Evolutionary conservation across 2,797 vertebrate species (phyloP).

Genomic region (Spondyliosoma cantharus): DNA sequence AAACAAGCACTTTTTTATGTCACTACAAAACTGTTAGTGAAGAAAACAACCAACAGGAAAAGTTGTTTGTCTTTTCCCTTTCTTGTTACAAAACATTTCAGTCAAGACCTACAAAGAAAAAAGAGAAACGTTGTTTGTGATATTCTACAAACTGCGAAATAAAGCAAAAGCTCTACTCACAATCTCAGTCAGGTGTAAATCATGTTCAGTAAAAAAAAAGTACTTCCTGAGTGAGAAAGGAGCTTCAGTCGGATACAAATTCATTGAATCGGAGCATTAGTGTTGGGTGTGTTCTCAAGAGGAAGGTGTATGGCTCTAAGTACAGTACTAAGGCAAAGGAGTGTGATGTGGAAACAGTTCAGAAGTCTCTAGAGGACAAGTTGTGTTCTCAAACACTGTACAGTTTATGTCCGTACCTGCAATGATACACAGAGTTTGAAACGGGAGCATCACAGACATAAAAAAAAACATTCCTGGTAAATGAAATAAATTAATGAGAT

Average conservation of each 20-base stretch:
- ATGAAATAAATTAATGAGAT: conserved; percentile 53
- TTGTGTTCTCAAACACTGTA: conserved; percentile 2
- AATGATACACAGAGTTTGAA: conserved; percentile 11
- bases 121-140: conserved; percentile 1
- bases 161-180: conserved; percentile 36
- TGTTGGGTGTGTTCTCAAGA: conserved; percentile 4
- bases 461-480: conserved; percentile 8
- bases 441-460: neutral
- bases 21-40: conserved; percentile 65
- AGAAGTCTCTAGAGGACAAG: conserved; percentile 37
- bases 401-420: conserved; percentile 53
- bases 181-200: conserved; percentile 37
- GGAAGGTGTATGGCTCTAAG: conserved; percentile 37
- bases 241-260: conserved; percentile 22
- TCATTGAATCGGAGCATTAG: neutral
- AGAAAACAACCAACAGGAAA: conserved; percentile 45
- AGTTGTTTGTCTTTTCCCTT: conserved; percentile 61
- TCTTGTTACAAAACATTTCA: conserved; percentile 63
- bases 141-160: conserved; percentile 14
- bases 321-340: conserved; percentile 64
- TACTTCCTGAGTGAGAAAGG: conserved; percentile 45
- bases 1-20: conserved; percentile 53
- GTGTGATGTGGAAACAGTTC: conserved; percentile 48
- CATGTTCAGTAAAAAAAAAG: conserved; percentile 19
- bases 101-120: conserved; percentile 42